A percentile compares a stretch with the other conserved stretches of the same genome.
These are phyloP conservation scores for Silurus lanzhouensis DNA, from an alignment of 2,797 vertebrate species.

Conservation along the genomic window DNA sequence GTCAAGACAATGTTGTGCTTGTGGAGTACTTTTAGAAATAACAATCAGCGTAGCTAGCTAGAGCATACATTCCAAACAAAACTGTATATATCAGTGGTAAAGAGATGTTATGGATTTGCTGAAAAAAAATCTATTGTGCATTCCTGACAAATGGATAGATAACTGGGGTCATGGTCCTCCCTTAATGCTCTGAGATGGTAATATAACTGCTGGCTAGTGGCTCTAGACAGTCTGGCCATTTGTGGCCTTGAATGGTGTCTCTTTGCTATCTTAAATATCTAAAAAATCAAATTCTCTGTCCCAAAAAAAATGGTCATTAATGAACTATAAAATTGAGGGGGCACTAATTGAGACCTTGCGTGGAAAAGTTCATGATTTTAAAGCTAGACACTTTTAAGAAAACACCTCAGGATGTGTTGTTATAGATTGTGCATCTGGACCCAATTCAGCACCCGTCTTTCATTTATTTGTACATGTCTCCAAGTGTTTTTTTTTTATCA, in stretches of 20 bases:
- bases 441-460: background rate
- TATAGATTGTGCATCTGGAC: background rate
- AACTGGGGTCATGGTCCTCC: background rate
- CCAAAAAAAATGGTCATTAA: background rate
- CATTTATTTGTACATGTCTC: background rate
- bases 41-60: background rate
- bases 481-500: background rate
- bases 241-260: slow-evolving; percentile 25
- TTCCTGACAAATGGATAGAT: slow-evolving; percentile 29
- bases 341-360: background rate
- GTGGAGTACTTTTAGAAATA: background rate
- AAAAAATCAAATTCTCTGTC: background rate
- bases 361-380: background rate
- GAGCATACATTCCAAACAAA: background rate
- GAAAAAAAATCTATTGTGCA: background rate
- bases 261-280: slow-evolving; percentile 23
- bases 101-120: background rate
- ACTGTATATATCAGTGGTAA: background rate
- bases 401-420: background rate
- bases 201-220: background rate
- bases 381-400: background rate
- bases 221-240: background rate
- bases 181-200: background rate
- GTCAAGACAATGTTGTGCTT: background rate
- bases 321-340: background rate